These are phyloP conservation scores for Scarus forsteni DNA, from an alignment of 2,797 vertebrate species.

Conservation along the genomic window DNA sequence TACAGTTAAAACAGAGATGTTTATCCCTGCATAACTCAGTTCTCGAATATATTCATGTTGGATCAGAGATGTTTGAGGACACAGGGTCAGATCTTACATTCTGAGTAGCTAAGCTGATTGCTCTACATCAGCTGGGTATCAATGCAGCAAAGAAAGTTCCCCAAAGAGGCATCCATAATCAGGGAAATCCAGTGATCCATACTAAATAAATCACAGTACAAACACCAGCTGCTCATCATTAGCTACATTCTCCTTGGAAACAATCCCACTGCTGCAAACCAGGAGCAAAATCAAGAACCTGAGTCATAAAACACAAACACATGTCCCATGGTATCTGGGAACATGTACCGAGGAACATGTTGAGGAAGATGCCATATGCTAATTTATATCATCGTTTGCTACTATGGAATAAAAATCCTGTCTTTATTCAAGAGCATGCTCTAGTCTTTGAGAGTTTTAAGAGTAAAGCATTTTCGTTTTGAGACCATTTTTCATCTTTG, in stretches of 20 bases:
- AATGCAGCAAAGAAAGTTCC: no score
- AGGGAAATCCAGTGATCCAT: no score
- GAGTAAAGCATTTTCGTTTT: no score
- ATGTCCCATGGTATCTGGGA: conserved; percentile 17
- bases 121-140: no score
- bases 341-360: background rate
- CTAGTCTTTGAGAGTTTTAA: no score
- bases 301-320: conserved; percentile 13
- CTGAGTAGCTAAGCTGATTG: background rate
- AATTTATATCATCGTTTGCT: no score
- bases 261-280: conserved; percentile 4
- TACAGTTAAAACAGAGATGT: background rate
- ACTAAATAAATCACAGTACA: background rate
- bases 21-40: background rate
- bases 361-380: background rate
- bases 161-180: no score
- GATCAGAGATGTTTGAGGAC: background rate
- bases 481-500: no score
- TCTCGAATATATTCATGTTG: background rate
- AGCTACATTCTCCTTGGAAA: conserved; percentile 9
- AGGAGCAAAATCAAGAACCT: conserved; percentile 11
- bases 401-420: no score
- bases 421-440: no score
- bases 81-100: background rate
- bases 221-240: background rate